Percentiles rank a stretch among this genome's conserved stretches.
Evolutionary conservation across 2,797 vertebrate species (phyloP).

Genomic region (Cossypha niveicapilla): DNA sequence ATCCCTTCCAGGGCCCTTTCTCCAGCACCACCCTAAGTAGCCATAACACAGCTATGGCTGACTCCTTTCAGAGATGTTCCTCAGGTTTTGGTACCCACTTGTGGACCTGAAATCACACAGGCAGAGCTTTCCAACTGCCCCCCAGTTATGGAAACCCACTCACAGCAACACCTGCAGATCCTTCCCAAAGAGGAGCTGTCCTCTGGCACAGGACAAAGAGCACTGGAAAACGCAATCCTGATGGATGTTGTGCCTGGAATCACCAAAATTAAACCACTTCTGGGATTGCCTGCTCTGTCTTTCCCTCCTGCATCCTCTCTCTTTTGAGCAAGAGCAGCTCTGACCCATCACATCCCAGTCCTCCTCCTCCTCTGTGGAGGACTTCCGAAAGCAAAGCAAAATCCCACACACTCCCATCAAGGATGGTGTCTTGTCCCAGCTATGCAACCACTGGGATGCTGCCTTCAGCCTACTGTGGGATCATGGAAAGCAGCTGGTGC

Average conservation of each 20-base stretch:
- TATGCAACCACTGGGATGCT: neutral
- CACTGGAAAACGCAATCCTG: neutral
- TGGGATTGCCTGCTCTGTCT: rapidly evolving
- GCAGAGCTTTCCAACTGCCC: neutral
- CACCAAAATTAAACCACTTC: neutral
- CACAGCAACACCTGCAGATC: neutral
- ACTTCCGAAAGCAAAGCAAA: neutral
- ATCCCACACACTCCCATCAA: neutral
- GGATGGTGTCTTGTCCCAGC: neutral
- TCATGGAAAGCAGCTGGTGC: neutral
- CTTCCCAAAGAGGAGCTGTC: neutral
- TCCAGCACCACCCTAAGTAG: neutral
- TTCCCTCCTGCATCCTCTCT: neutral
- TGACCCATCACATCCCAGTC: neutral
- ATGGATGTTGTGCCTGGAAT: neutral
- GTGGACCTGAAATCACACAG: neutral
- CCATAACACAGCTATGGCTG: neutral
- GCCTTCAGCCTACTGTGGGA: neutral
- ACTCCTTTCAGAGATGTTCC: neutral
- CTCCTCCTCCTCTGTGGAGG: neutral
- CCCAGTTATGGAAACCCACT: neutral
- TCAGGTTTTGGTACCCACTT: neutral
- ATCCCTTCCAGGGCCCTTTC: neutral
- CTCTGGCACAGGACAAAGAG: neutral
- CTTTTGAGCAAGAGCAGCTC: neutral